These are phyloP conservation scores for Nematolebias whitei DNA, from an alignment of 2,113 vertebrate genomes.

Conservation along the genomic window DNA sequence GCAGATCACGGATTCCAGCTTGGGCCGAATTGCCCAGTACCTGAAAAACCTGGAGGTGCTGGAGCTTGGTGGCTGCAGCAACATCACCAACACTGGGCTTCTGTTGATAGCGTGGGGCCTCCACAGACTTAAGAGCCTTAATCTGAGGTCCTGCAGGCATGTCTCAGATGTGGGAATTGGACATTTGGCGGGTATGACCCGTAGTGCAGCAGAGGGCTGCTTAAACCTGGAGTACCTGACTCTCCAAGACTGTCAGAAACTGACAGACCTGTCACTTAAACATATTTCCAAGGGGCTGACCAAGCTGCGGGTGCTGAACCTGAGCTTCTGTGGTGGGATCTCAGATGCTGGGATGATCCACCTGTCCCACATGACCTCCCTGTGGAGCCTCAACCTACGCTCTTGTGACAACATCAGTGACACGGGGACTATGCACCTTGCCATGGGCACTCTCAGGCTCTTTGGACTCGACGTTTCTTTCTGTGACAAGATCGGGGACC, in stretches of 20 bases:
- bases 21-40: conserved; percentile 97
- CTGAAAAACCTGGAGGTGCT: conserved; percentile 96
- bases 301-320: conserved; percentile 93
- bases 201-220: conserved; percentile 95
- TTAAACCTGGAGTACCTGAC: conserved; percentile 95
- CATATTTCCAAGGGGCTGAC: conserved; percentile 94
- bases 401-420: conserved; percentile 99
- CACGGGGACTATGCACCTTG: conserved; percentile 97
- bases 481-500: conserved; percentile 97
- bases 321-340: conserved; percentile 98
- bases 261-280: conserved; percentile 95
- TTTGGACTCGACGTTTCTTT: conserved; percentile 95
- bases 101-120: conserved; percentile 96
- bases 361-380: conserved; percentile 95
- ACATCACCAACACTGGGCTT: conserved; percentile 97
- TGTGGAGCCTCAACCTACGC: conserved; percentile 94
- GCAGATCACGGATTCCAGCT: conserved; percentile 98
- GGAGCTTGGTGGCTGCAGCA: conserved; percentile 96
- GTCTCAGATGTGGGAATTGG: conserved; percentile 97
- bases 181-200: conserved; percentile 97
- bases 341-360: conserved; percentile 98
- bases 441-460: conserved; percentile 95
- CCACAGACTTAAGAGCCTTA: conserved; percentile 96
- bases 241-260: conserved; percentile 98
- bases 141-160: conserved; percentile 94